Conservation (phyloP, 2,797 vertebrate genomes). For the Gorsachius magnificus region DNA sequence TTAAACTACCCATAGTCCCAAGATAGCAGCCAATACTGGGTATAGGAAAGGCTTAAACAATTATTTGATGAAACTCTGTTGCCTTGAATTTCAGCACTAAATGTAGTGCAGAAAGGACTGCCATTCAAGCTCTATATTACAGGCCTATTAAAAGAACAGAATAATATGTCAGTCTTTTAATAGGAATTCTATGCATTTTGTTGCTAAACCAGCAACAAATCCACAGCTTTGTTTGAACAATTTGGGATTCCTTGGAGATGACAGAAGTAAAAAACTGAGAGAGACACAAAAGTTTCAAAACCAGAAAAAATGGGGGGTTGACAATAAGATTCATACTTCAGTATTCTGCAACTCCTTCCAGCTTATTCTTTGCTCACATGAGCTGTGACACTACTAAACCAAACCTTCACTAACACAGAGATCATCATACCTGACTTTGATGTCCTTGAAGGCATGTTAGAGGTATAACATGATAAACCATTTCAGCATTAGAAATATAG, state of each 20-base stretch:
- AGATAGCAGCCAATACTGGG: background rate
- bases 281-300: background rate
- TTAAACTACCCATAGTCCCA: background rate
- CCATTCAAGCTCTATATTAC: background rate
- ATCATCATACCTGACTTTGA: background rate
- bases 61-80: background rate
- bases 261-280: background rate
- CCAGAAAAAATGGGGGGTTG: background rate
- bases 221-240: background rate
- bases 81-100: background rate
- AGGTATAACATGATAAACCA: background rate
- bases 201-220: background rate
- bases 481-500: constrained; percentile 22
- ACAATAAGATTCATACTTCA: background rate
- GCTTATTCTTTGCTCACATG: background rate
- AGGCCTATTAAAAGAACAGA: background rate
- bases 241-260: background rate
- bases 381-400: background rate
- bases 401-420: background rate
- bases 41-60: background rate
- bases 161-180: background rate
- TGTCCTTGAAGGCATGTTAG: background rate
- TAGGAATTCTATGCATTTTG: background rate
- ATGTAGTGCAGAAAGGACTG: background rate
- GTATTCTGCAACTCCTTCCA: background rate